A percentile compares a stretch with the other conserved stretches of the same genome.
Evolutionary conservation across 2,888 invertebrate species (phyloP).

Genomic region (Thera obeliscata): DNA sequence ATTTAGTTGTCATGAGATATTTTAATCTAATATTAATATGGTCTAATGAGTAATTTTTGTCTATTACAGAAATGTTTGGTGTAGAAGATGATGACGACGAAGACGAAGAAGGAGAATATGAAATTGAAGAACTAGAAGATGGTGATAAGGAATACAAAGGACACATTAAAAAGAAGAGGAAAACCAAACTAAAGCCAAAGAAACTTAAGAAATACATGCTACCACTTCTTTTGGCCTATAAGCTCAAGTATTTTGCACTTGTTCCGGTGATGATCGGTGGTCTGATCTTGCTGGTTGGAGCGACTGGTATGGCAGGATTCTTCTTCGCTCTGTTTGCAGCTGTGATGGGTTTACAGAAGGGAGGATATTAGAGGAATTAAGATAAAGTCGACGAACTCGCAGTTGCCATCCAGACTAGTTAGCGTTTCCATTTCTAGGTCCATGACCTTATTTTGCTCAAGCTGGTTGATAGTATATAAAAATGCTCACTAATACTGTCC

Average conservation of each 20-base stretch:
- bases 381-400: slow-evolving; percentile 65
- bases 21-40: too few species aligned
- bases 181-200: slow-evolving; percentile 74
- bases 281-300: slow-evolving; percentile 88
- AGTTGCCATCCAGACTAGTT: slow-evolving; percentile 71
- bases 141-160: slow-evolving; percentile 22
- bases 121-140: slow-evolving; percentile 35
- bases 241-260: slow-evolving; percentile 91
- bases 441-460: slow-evolving; percentile 35
- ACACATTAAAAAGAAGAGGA: slow-evolving; percentile 46
- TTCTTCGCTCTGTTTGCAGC: slow-evolving; percentile 95
- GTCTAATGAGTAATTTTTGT: slow-evolving; percentile 24
- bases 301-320: slow-evolving; percentile 93
- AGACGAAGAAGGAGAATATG: slow-evolving; percentile 53
- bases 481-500: slow-evolving; percentile 25
- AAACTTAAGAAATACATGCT: slow-evolving; percentile 88
- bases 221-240: slow-evolving; percentile 91
- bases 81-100: slow-evolving; percentile 64
- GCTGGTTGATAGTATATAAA: slow-evolving; percentile 31
- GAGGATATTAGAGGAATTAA: slow-evolving; percentile 62
- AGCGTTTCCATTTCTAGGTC: slow-evolving; percentile 49
- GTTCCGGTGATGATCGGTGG: slow-evolving; percentile 90
- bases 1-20: too few species aligned
- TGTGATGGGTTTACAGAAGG: slow-evolving; percentile 89
- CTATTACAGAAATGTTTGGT: slow-evolving; percentile 71